phyloP scores from a whole-genome alignment of 2,113 vertebrate genomes.

The Canis aureus region DNA sequence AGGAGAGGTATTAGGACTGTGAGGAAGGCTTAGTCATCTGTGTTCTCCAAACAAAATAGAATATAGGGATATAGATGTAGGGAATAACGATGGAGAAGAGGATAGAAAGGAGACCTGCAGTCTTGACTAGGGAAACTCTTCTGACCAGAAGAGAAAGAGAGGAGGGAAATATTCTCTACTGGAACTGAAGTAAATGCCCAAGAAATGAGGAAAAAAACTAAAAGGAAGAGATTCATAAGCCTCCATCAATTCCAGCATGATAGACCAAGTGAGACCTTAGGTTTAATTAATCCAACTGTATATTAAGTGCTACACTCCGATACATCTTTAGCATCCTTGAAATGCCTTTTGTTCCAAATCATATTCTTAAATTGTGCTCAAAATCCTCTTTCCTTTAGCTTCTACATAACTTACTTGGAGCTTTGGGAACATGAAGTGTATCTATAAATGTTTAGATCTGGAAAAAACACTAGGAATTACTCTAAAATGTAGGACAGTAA shows the following conservation, averaged over 20 bases:
- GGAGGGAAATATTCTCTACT: neutral
- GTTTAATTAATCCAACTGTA: neutral
- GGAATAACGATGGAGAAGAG: neutral
- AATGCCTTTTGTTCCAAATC: neutral
- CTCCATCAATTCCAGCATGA: neutral
- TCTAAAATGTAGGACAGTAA: constrained; percentile 12
- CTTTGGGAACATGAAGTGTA: neutral
- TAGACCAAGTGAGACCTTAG: neutral
- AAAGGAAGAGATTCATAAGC: neutral
- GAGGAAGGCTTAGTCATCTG: neutral
- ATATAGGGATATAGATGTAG: neutral
- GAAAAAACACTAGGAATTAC: neutral
- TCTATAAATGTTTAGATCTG: neutral
- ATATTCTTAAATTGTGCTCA: neutral
- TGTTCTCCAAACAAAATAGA: neutral
- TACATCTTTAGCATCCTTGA: neutral
- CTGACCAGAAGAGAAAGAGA: neutral
- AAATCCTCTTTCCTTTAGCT: neutral
- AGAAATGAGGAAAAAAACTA: neutral
- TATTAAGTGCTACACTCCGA: neutral
- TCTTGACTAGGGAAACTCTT: neutral
- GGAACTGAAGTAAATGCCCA: neutral
- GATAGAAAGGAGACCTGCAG: neutral
- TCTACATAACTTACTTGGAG: neutral
- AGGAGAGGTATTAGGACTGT: neutral